Percentiles rank a stretch among this genome's conserved stretches.
phyloP scores from a whole-genome alignment of 1,140 invertebrate genomes.

The Solenopsis invicta region DNA sequence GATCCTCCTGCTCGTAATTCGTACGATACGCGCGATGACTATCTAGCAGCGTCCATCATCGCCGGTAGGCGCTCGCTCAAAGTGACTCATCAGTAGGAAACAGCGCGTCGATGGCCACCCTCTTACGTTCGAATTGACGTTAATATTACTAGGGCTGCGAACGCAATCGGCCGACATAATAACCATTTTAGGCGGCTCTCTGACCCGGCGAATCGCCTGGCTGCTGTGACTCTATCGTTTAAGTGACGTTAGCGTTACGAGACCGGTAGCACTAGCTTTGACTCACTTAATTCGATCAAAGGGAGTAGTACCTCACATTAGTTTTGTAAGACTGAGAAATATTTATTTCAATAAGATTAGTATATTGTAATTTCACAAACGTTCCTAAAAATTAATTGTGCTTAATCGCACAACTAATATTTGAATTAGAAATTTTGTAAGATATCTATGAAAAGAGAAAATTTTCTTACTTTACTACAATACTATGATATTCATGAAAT shows the following conservation, averaged over 20 bases:
- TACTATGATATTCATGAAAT: background rate
- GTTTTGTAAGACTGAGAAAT: slow-evolving; percentile 23
- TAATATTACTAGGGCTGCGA: slow-evolving; percentile 68
- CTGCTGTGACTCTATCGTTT: slow-evolving; percentile 61
- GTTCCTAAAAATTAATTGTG: background rate
- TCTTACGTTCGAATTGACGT: slow-evolving; percentile 71
- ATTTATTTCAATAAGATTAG: background rate
- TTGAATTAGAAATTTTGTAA: background rate
- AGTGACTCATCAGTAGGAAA: slow-evolving; percentile 75
- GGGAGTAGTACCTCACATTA: slow-evolving; percentile 16
- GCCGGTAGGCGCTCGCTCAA: slow-evolving; percentile 64
- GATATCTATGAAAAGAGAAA: background rate
- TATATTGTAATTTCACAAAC: background rate
- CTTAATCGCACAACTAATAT: background rate
- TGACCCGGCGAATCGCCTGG: slow-evolving; percentile 54
- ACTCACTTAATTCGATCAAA: slow-evolving; percentile 53
- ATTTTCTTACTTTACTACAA: background rate
- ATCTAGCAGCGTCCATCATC: slow-evolving; percentile 70
- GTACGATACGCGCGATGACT: slow-evolving; percentile 69
- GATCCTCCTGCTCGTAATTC: slow-evolving; percentile 67
- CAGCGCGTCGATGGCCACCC: slow-evolving; percentile 65
- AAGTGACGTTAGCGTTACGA: slow-evolving; percentile 53
- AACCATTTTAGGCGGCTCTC: slow-evolving; percentile 64
- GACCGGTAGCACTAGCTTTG: slow-evolving; percentile 55
- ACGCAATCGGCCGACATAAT: slow-evolving; percentile 75